phyloP scores from a whole-genome alignment of 2,113 vertebrate species.

The Platycercus adscitus region DNA sequence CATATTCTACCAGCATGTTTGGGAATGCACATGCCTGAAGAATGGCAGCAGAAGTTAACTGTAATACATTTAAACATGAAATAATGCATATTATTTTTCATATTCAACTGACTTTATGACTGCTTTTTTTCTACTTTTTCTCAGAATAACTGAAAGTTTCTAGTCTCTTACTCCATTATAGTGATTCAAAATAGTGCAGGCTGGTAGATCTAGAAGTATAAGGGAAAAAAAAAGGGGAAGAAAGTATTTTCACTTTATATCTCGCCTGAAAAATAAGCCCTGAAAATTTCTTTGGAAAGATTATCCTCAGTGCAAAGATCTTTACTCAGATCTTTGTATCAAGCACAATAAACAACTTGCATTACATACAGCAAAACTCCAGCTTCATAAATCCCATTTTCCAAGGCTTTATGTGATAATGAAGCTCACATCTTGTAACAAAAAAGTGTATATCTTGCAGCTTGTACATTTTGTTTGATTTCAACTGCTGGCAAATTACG shows the following conservation, averaged over 20 bases:
- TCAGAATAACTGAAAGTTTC: background rate
- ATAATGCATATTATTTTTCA: background rate
- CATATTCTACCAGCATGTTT: background rate
- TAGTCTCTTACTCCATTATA: background rate
- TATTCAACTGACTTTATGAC: background rate
- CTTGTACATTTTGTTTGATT: background rate
- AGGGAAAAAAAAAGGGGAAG: background rate
- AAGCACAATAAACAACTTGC: background rate
- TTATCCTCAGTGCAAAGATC: constrained; percentile 4
- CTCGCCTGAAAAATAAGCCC: background rate
- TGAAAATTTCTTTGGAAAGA: constrained; percentile 14
- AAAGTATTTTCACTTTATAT: background rate
- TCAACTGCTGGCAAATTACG: constrained; percentile 33
- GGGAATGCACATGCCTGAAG: background rate
- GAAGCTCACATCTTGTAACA: constrained; percentile 32
- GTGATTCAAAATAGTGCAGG: background rate
- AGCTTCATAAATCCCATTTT: constrained; percentile 48
- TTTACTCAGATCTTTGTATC: background rate
- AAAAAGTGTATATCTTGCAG: background rate
- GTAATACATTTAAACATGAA: background rate
- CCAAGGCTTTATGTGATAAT: constrained; percentile 12
- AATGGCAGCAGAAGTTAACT: background rate
- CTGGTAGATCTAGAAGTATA: background rate
- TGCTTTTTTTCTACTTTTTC: background rate
- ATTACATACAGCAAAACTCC: background rate